Evolutionary conservation across 2,113 vertebrate species (phyloP), one percentile per base, ranked within the genome.

Genomic region (Jacana jacana): DNA sequence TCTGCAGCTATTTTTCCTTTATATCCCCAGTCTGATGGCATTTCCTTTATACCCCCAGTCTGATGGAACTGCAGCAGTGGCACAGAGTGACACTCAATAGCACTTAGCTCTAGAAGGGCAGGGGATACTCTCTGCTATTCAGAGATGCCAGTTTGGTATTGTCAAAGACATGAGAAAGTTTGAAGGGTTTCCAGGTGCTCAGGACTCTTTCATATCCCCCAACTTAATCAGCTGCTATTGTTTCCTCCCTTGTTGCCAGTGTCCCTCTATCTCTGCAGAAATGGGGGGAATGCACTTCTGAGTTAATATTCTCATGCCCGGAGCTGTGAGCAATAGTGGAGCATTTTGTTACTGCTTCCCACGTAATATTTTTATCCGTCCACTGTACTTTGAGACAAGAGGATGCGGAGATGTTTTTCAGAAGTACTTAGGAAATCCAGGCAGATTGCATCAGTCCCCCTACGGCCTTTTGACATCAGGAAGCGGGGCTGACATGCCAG

Each of bases 171-270:
- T 15, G 23, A 72, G 35, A 35, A 94, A 48, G 31, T 71, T 44
- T 15, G 9, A 65, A 52, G 44, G 28, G 7, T 35, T 85, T 79
- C 25, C 17, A 30, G 11, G 14, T 91, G 35, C 24, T 35, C 10
- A 5, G 24, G 23, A 30, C 25, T 33, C 71, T 52, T n/a, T 76
- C n/a, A 8, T 65, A 27, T 65, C 46, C 25, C 28, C 33, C 68
- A 40, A 6, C 51, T 51, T 73, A 2, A 11, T 6, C 6, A 8
- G n/a, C 61, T 79, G 75, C 35, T 58, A 0, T 28, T 8, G 3
- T 69, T 87, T 55, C 52, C 63, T 39, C 33, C 2, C 11, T 24
- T 48, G 24, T 52, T 82, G 66, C 35, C 69, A 33, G 13, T 30
- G 18, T 71, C 55, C 23, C 48, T 54, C 42, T 46, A 0, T n/a